Base-by-base conservation (phyloP, 2,113 vertebrate genomes). In the Atractosteus spatula region DNA sequence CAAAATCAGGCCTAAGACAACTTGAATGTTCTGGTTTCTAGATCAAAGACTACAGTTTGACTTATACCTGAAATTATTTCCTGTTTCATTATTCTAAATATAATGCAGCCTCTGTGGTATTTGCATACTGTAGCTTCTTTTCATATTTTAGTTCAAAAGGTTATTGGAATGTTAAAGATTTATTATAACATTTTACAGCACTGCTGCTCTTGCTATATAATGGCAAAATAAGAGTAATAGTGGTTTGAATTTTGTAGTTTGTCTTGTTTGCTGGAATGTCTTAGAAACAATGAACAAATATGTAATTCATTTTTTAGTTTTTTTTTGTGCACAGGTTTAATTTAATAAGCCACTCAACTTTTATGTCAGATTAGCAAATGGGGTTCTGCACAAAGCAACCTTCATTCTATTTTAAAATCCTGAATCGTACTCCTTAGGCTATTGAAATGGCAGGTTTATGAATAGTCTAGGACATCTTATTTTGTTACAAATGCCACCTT, bases 361-460 rank as follows among this genome's bases (percentile, higher is more conserved):
- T 51, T 51, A 51, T 47, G 42, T 66, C 45, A 45, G 64, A 45
- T 14, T n/a, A 42, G 64, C 11, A n/a, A 42, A 44, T 45, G 16
- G 41, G 44, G 14, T 66, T 66, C 64, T 41, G 14, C 3, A 16
- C 43, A 47, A 66, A 44, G 64, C 11, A 66, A 41, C 43, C 16
- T 13, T 66, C 16, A 66, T 66, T 66, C 41, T n/a, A n/a, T 44
- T 47, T 66, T 47, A n/a, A 45, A 66, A 66, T 66, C 44, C 45
- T n/a, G 43, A 45, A 45, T 29, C 29, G 64, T 66, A 44, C 41
- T 42, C 64, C 14, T 47, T 4, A 43, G 43, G 11, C 43, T 66
- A 42, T 66, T 47, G 4, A 41, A 66, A 66, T n/a, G 14, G 14
- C 43, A 41, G 44, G 14, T 44, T 47, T 42, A 65, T 41, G 41